These are phyloP conservation scores for Pelodytes ibericus DNA, from an alignment of 2,797 vertebrate genomes.

Conservation along the genomic window DNA sequence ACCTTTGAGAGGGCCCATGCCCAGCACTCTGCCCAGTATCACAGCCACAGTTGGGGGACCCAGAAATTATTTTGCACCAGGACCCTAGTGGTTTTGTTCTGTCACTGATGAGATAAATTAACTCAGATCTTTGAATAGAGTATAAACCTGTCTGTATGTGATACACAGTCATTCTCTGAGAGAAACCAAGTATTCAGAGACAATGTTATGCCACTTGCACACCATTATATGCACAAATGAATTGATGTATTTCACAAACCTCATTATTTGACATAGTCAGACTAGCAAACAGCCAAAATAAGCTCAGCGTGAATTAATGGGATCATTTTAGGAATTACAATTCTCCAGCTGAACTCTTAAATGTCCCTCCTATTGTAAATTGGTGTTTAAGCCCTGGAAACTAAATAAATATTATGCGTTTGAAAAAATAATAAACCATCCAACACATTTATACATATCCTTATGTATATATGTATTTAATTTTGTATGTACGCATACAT, in stretches of 20 bases:
- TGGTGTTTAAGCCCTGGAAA: constrained; percentile 7
- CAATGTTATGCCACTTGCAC: constrained; percentile 22
- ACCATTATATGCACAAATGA: constrained; percentile 15
- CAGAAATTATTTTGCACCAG: no score
- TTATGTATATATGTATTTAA: neutral
- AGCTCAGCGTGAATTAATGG: constrained; percentile 14
- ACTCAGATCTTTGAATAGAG: no score
- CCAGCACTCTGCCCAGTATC: no score
- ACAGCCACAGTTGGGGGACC: no score
- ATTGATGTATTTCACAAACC: neutral
- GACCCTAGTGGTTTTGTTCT: no score
- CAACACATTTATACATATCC: neutral
- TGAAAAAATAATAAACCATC: neutral
- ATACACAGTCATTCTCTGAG: no score
- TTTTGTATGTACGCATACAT: neutral
- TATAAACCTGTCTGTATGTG: no score
- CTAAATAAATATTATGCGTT: neutral
- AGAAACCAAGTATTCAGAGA: neutral
- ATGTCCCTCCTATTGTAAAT: constrained; percentile 1
- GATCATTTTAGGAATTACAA: neutral
- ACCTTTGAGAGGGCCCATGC: no score
- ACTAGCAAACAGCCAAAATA: constrained; percentile 36
- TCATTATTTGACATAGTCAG: constrained; percentile 21
- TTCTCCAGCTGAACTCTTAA: neutral
- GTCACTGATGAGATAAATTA: no score